phyloP scores from a whole-genome alignment of 2,113 vertebrate species.

The Mesembrinibis cayennensis region DNA sequence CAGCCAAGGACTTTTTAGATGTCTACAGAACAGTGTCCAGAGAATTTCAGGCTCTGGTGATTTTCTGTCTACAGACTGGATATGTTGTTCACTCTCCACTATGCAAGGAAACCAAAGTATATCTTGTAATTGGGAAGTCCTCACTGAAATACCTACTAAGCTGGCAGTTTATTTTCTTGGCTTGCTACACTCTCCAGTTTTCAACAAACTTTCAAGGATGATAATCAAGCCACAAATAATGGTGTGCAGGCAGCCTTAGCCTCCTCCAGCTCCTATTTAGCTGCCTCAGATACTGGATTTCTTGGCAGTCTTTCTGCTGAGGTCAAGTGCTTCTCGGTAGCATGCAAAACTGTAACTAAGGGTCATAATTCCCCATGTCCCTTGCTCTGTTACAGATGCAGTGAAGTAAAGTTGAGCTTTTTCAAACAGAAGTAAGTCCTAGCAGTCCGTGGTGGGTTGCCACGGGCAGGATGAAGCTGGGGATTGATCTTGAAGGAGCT shows the following conservation, averaged over 20 bases:
- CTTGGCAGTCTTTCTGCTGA: not conserved
- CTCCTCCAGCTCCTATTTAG: not conserved
- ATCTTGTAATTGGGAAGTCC: not conserved
- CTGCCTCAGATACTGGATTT: not conserved
- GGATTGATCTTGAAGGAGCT: not conserved
- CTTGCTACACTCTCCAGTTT: not conserved
- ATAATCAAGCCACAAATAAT: not conserved
- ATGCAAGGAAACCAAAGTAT: rapidly evolving
- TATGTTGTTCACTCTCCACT: not conserved
- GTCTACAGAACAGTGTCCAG: not conserved
- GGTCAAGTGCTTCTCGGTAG: not conserved
- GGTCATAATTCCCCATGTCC: not conserved
- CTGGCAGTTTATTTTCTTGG: not conserved
- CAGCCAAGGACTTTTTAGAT: not conserved
- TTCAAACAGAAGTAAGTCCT: not conserved
- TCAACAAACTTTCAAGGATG: not conserved
- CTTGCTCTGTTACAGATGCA: not conserved
- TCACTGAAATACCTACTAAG: not conserved
- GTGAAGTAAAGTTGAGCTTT: not conserved
- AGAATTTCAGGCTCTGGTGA: not conserved
- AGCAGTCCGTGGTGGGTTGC: not conserved
- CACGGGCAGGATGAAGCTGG: not conserved
- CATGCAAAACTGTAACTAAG: not conserved
- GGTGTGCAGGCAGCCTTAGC: not conserved
- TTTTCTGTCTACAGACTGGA: not conserved